A percentile compares a stretch with the other conserved stretches of the same genome.
These are phyloP conservation scores for Phytoseiulus persimilis DNA, from an alignment of 2,888 invertebrate genomes.

Conservation along the genomic window DNA sequence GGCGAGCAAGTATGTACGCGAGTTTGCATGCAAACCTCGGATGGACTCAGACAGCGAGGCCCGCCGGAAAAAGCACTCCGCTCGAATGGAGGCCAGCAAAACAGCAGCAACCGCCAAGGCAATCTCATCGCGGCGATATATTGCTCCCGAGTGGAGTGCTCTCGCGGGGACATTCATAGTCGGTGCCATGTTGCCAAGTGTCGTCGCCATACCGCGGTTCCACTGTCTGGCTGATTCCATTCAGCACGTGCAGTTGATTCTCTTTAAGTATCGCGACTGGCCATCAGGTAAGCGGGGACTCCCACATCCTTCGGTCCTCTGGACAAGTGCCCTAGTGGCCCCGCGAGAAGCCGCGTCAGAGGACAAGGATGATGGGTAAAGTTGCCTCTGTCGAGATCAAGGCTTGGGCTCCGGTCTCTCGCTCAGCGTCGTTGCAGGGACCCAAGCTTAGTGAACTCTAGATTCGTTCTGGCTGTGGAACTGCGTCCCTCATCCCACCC, in stretches of 20 bases:
- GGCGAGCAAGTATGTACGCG: neutral
- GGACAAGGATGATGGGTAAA: too few species aligned
- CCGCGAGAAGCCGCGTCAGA: too few species aligned
- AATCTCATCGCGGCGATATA: neutral
- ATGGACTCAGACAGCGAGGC: neutral
- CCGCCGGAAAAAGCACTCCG: neutral
- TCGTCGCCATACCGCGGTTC: neutral
- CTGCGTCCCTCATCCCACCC: neutral
- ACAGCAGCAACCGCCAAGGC: neutral
- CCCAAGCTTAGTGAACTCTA: too few species aligned
- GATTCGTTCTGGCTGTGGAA: too few species aligned
- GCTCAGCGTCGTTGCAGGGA: too few species aligned
- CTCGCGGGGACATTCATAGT: neutral
- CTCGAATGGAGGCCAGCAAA: neutral
- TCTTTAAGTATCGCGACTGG: neutral
- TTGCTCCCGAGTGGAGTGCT: neutral
- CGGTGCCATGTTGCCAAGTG: neutral
- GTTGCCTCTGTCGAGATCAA: too few species aligned
- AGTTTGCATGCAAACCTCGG: neutral
- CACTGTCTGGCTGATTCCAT: too few species aligned
- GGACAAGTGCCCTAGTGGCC: too few species aligned
- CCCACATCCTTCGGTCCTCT: too few species aligned
- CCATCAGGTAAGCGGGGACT: neutral
- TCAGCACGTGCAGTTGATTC: neutral
- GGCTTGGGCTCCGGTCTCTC: too few species aligned